Evolutionary conservation across 2,113 vertebrate genomes (phyloP), one percentile per base, ranked within the genome.

Genomic region (Tragulus kanchil): DNA sequence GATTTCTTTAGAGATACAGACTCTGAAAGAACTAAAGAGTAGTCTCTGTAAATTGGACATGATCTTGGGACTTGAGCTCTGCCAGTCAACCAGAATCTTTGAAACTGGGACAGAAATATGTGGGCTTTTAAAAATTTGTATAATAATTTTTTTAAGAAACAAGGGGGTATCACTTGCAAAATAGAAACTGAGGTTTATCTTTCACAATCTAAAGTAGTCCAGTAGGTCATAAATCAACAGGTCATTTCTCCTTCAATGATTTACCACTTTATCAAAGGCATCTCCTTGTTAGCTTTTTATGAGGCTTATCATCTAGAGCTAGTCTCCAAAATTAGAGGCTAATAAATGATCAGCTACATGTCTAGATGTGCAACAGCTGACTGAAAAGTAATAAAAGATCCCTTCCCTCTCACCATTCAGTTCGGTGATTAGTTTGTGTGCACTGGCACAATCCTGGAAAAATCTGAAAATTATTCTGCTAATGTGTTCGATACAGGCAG

Each of bases 231-330:
- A 95, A 93, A 96, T 97, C 89, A 95, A 58, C 36, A 58, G 64
- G 50, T 86, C 50, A 79, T 79, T 96, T 94, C 79, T 94, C 67
- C 73, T 50, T 97, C 97, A 97, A 96, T 93, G 62, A 92, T 96
- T 98, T 95, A 83, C 61, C 82, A 0, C 2, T 4, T 61, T 98
- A 97, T 84, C 87, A 92, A 95, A 95, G 31, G 3, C 73, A 85
- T 96, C 89, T 94, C 54, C 23, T 93, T 97, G 3, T 54, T 96
- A 96, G 17, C 85, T 94, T 83, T 97, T 98, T 95, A 97, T 95
- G 87, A 95, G 77, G 75, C 56, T 94, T 98, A 98, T 97, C 91
- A 89, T 82, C 86, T 85, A 94, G 90, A 97, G 61, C 64, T 85
- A 79, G 54, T 36, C 92, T 96, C 87, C 58, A 97, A 97, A 98